Conservation (phyloP, 2,797 vertebrate genomes). For the Poliocrania exsul region DNA sequence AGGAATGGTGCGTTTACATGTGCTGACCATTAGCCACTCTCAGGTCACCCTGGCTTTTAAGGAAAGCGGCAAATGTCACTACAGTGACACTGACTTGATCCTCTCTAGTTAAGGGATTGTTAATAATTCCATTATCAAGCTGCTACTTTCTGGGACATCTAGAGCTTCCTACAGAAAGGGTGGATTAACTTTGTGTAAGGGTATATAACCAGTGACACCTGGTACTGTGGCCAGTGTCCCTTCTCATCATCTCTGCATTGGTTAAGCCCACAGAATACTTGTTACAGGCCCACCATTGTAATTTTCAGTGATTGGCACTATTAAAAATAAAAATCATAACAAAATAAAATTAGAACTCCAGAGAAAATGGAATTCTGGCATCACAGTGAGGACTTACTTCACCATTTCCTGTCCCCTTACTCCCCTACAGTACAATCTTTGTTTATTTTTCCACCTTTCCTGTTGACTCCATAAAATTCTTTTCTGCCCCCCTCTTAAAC, state of each 20-base stretch:
- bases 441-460: neutral
- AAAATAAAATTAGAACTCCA: neutral
- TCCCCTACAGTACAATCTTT: neutral
- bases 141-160: neutral
- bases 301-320: neutral
- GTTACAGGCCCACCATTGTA: neutral
- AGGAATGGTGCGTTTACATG: conserved; percentile 75
- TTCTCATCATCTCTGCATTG: neutral
- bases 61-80: conserved; percentile 88
- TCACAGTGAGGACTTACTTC: neutral
- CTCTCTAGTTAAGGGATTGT: conserved; percentile 71
- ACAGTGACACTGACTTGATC: conserved; percentile 82
- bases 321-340: neutral
- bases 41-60: conserved; percentile 85
- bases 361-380: neutral
- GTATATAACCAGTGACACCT: neutral
- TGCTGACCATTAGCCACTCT: conserved; percentile 80
- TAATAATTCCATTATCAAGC: conserved; percentile 50
- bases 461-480: neutral
- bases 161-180: neutral
- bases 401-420: neutral
- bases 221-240: neutral
- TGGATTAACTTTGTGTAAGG: neutral
- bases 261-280: neutral
- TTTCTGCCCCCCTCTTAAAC: neutral